Percentiles rank a stretch among this genome's conserved stretches.
Conservation (phyloP, 2,888 invertebrate species). For the Synergus itoensis region DNA sequence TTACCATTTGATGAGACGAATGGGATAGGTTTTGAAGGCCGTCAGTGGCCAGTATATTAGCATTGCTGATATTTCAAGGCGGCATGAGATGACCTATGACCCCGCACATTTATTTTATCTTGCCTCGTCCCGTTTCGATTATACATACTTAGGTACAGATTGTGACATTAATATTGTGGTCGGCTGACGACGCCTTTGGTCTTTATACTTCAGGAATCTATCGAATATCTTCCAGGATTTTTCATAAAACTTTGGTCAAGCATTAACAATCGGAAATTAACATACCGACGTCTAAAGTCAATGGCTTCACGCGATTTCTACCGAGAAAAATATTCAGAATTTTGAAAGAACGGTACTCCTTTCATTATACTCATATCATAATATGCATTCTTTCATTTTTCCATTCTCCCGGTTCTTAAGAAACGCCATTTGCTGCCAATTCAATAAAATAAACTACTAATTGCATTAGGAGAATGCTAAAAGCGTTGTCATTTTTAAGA, state of each 20-base stretch:
- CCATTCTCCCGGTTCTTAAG: neutral
- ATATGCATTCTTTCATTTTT: neutral
- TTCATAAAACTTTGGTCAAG: neutral
- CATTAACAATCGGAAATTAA: conserved; percentile 5
- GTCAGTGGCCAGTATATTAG: conserved; percentile 67
- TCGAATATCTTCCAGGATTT: conserved; percentile 12
- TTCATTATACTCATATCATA: neutral
- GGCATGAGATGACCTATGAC: conserved; percentile 65
- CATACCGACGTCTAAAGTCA: neutral
- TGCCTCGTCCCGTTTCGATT: conserved; percentile 44
- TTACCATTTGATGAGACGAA: conserved; percentile 27
- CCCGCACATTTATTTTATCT: conserved; percentile 64
- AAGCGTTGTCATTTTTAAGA: neutral
- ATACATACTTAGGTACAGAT: conserved; percentile 31
- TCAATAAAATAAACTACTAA: neutral
- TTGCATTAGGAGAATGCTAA: neutral
- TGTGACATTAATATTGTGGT: conserved; percentile 44
- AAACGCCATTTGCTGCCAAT: neutral
- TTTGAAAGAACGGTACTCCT: conserved; percentile 14
- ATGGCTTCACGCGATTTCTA: conserved; percentile 9
- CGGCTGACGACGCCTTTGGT: conserved; percentile 10
- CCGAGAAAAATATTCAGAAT: neutral
- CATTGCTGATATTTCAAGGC: conserved; percentile 69
- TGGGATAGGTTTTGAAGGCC: conserved; percentile 56
- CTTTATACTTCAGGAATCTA: conserved; percentile 2